phyloP scores from a whole-genome alignment of 2,797 vertebrate genomes.

The Acipenser oxyrinchus region DNA sequence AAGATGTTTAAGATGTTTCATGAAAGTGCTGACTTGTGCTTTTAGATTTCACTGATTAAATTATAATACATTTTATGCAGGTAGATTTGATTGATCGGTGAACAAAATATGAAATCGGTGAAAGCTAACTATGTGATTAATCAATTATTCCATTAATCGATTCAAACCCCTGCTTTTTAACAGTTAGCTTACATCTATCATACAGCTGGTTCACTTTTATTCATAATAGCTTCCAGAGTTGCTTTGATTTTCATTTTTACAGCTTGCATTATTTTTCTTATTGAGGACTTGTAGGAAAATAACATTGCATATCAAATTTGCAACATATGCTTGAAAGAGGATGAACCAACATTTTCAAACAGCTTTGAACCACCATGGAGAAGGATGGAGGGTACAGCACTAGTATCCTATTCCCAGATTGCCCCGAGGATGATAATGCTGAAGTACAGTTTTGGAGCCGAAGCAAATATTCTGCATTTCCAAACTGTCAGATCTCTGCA shows the following conservation, averaged over 20 bases:
- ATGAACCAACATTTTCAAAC: slow-evolving; percentile 23
- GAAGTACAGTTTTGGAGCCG: slow-evolving; percentile 31
- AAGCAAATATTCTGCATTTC: slow-evolving; percentile 28
- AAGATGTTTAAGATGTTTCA: too few relatives aligned
- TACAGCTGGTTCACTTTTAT: slow-evolving; percentile 63
- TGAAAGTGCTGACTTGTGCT: too few relatives aligned
- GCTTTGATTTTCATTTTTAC: slow-evolving; percentile 64
- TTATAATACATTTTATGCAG: too few relatives aligned
- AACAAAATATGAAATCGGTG: too few relatives aligned
- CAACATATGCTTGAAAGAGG: slow-evolving; percentile 60
- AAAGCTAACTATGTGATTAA: too few relatives aligned
- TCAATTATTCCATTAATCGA: too few relatives aligned
- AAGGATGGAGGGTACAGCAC: slow-evolving; percentile 38
- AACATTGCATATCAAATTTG: slow-evolving; percentile 65
- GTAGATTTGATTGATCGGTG: too few relatives aligned
- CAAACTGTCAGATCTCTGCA: slow-evolving; percentile 13
- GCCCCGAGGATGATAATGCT: slow-evolving; percentile 53
- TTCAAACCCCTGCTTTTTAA: neutral
- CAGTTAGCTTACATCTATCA: slow-evolving; percentile 40
- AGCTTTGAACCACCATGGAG: slow-evolving; percentile 57
- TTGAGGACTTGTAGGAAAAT: slow-evolving; percentile 32
- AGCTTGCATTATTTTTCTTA: slow-evolving; percentile 68
- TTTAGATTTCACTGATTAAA: too few relatives aligned
- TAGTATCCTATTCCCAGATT: slow-evolving; percentile 61
- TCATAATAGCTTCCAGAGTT: slow-evolving; percentile 65